Percentiles rank a stretch among this genome's conserved stretches.
Conservation (phyloP, 2,113 vertebrate species). For the Paraplagusia blochii region DNA sequence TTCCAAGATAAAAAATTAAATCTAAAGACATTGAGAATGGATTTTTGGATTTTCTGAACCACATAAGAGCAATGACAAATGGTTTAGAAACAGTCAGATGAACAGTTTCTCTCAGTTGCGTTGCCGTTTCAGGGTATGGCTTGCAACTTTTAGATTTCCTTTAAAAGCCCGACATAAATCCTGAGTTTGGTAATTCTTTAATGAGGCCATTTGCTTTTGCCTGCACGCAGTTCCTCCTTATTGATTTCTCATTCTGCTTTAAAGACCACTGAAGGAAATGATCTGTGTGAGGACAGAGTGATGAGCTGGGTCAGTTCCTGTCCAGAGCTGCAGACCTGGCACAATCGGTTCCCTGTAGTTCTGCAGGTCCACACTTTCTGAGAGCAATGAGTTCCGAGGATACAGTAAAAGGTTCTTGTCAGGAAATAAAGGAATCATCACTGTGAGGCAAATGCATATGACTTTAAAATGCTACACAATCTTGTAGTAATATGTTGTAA, state of each 20-base stretch:
- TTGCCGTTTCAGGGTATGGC: too few species aligned
- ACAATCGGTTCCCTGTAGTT: conserved; percentile 13
- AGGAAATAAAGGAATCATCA: conserved; percentile 4
- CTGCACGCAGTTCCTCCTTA: conserved; percentile 1
- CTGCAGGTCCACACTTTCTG: conserved; percentile 18
- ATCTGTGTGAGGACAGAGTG: background rate
- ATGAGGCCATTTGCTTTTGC: background rate
- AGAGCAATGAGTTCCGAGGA: conserved; percentile 12
- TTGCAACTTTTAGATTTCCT: too few species aligned
- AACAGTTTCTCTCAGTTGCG: too few species aligned
- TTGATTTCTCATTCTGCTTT: conserved; percentile 14
- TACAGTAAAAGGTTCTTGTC: background rate
- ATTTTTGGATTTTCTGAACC: too few species aligned
- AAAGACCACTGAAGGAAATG: conserved; percentile 15
- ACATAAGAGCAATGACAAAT: too few species aligned
- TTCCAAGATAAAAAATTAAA: too few species aligned
- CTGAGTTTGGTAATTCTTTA: background rate
- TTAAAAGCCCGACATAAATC: too few species aligned
- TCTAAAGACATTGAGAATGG: too few species aligned
- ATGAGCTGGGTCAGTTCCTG: conserved; percentile 30
- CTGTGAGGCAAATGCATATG: too few species aligned
- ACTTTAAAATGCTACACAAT: too few species aligned
- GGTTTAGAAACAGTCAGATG: too few species aligned
- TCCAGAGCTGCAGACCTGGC: conserved; percentile 23
- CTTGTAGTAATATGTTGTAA: too few species aligned